These are phyloP conservation scores for Pseudolycoriella hygida DNA, from an alignment of 2,888 invertebrate genomes.

Conservation along the genomic window DNA sequence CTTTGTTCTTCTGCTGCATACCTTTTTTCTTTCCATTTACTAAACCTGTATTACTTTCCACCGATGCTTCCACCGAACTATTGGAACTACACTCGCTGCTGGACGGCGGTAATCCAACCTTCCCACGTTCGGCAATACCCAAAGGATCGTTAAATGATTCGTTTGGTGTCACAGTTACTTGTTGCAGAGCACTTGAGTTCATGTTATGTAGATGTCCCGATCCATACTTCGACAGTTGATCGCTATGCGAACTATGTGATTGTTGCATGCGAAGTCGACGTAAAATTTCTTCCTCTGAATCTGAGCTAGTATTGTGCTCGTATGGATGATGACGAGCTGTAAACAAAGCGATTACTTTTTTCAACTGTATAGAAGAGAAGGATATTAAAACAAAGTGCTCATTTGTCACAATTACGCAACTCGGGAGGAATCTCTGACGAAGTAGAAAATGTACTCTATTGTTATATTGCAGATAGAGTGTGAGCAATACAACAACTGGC, in stretches of 20 bases:
- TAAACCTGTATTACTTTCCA: slow-evolving; percentile 26
- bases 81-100: slow-evolving; percentile 30
- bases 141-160: slow-evolving; percentile 24
- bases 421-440: no score
- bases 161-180: slow-evolving; percentile 23
- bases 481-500: no score
- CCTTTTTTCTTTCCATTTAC: slow-evolving; percentile 26
- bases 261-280: slow-evolving; percentile 35
- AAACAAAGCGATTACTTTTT: not conserved
- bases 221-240: slow-evolving; percentile 21
- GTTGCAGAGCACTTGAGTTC: slow-evolving; percentile 22
- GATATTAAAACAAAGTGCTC: no score
- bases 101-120: slow-evolving; percentile 27
- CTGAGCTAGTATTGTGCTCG: slow-evolving; percentile 38
- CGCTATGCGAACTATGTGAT: slow-evolving; percentile 25
- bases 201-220: slow-evolving; percentile 21
- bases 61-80: slow-evolving; percentile 27
- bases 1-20: slow-evolving; percentile 9
- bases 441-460: no score
- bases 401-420: no score
- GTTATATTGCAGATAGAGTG: no score
- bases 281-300: slow-evolving; percentile 53
- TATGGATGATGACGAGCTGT: slow-evolving; percentile 25
- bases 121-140: slow-evolving; percentile 28
- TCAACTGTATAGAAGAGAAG: no score